phyloP scores from a whole-genome alignment of 2,113 vertebrate genomes.

The Tyto alba region DNA sequence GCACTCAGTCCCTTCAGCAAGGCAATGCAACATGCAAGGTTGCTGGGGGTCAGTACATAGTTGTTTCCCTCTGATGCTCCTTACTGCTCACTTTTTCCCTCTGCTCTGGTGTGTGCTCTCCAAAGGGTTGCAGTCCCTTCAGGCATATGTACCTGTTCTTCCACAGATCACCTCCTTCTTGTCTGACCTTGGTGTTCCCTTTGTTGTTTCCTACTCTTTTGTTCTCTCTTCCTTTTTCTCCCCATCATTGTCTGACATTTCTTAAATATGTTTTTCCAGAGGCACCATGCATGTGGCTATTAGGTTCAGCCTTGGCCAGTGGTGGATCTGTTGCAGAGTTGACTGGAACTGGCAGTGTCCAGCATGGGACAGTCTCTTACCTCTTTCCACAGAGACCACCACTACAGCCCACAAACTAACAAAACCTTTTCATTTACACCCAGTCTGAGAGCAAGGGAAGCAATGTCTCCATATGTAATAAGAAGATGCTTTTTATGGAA shows the following conservation, averaged over 20 bases:
- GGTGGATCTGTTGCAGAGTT: not conserved
- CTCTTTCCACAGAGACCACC: not conserved
- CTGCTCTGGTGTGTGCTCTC: not conserved
- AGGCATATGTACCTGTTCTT: not conserved
- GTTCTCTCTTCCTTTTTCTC: not conserved
- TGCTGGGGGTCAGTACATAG: not conserved
- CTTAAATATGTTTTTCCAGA: not conserved
- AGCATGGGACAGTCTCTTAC: no score
- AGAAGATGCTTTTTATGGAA: not conserved
- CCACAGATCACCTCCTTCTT: not conserved
- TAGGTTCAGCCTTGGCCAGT: not conserved
- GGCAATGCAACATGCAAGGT: rapidly evolving
- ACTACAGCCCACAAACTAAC: not conserved
- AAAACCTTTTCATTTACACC: not conserved
- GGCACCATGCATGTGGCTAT: not conserved
- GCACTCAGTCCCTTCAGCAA: rapidly evolving
- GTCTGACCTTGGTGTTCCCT: not conserved
- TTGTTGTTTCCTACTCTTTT: not conserved
- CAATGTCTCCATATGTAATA: not conserved
- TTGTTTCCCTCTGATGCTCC: rapidly evolving
- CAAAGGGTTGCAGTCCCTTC: not conserved
- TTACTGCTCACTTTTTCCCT: not conserved
- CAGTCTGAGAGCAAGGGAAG: not conserved
- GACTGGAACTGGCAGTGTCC: not conserved
- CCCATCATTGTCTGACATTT: not conserved